Percentiles rank a stretch among this genome's conserved stretches.
phyloP scores from a whole-genome alignment of 2,888 invertebrate species.

The Eupithecia inturbata region DNA sequence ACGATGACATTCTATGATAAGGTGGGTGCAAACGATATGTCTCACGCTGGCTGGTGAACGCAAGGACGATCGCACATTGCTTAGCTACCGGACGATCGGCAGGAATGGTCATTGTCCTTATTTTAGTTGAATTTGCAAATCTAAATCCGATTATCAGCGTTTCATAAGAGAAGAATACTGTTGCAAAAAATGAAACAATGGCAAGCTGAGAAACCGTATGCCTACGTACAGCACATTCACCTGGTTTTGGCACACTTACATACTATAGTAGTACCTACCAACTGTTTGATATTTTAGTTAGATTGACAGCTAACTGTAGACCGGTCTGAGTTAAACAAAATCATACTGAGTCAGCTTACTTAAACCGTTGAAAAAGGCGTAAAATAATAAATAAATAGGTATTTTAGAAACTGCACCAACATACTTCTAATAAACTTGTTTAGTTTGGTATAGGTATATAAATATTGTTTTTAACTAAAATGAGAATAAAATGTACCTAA shows the following conservation, averaged over 20 bases:
- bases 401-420: background rate
- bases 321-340: slow-evolving; percentile 46
- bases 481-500: too few relatives aligned
- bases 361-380: slow-evolving; percentile 26
- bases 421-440: background rate
- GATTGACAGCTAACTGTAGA: slow-evolving; percentile 44
- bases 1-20: slow-evolving; percentile 78
- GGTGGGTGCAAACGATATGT: slow-evolving; percentile 59
- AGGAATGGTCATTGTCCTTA: slow-evolving; percentile 46
- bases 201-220: slow-evolving; percentile 38
- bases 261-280: background rate
- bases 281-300: slow-evolving; percentile 49
- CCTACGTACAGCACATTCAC: slow-evolving; percentile 40
- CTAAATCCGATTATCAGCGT: slow-evolving; percentile 46
- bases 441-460: too few relatives aligned
- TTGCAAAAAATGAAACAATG: slow-evolving; percentile 50
- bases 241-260: slow-evolving; percentile 40
- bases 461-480: background rate
- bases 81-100: slow-evolving; percentile 54
- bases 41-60: slow-evolving; percentile 67
- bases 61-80: slow-evolving; percentile 68
- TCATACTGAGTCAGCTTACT: slow-evolving; percentile 55
- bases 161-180: slow-evolving; percentile 42
- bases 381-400: background rate
- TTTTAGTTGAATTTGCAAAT: slow-evolving; percentile 45